Percentiles rank a stretch among this genome's conserved stretches.
Conservation (phyloP, 2,888 invertebrate species). For the Andrena fulva region DNA sequence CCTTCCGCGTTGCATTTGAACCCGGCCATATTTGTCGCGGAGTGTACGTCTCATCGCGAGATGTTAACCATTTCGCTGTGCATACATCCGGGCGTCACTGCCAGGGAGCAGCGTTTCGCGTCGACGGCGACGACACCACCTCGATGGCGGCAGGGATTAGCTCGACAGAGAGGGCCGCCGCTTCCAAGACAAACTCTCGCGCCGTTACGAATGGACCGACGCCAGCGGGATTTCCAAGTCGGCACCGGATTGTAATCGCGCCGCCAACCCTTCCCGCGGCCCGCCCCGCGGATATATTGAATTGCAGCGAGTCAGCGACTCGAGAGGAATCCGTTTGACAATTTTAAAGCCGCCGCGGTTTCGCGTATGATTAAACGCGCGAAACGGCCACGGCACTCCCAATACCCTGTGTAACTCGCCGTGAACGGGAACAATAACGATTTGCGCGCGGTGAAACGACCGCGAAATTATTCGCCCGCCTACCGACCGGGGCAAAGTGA, state of each 20-base stretch:
- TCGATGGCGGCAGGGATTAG: slow-evolving; percentile 2
- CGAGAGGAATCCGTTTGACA: slow-evolving; percentile 37
- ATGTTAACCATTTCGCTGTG: slow-evolving; percentile 10
- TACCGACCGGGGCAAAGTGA: too few relatives aligned
- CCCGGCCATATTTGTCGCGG: slow-evolving; percentile 34
- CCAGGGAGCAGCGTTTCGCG: neutral
- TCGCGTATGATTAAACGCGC: slow-evolving; percentile 28
- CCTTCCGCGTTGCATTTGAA: slow-evolving; percentile 35
- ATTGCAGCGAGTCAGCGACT: neutral
- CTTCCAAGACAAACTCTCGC: neutral
- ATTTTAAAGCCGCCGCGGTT: slow-evolving; percentile 36
- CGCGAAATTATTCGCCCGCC: neutral
- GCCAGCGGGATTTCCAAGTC: slow-evolving; percentile 5
- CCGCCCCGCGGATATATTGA: slow-evolving; percentile 2
- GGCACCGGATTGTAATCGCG: neutral
- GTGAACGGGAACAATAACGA: slow-evolving; percentile 42
- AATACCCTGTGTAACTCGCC: slow-evolving; percentile 29
- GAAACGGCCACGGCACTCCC: neutral
- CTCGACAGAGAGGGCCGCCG: neutral
- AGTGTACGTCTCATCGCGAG: neutral
- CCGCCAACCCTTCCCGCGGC: too few relatives aligned
- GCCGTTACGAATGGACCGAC: neutral
- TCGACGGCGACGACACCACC: neutral
- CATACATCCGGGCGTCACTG: neutral
- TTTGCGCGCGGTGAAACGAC: neutral